A percentile compares a stretch with the other conserved stretches of the same genome.
Evolutionary conservation across 2,888 invertebrate species (phyloP).

Genomic region (Callosobruchus maculatus): DNA sequence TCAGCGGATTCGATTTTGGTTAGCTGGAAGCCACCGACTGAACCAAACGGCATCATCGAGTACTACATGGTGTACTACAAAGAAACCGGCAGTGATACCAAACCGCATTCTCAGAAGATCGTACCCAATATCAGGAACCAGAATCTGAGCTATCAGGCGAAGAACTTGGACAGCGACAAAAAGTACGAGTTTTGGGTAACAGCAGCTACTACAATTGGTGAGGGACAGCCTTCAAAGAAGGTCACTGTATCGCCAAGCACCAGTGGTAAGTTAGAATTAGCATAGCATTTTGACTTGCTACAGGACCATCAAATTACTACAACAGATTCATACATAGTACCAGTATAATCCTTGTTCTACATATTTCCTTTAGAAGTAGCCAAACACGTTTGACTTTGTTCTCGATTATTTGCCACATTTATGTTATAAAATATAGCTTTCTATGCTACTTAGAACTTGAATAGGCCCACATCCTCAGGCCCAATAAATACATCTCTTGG

Average conservation of each 20-base stretch:
- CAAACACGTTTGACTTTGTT: too few relatives aligned
- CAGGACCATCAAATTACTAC: too few relatives aligned
- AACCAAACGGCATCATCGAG: constrained; percentile 88
- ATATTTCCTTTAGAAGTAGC: too few relatives aligned
- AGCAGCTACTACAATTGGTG: constrained; percentile 90
- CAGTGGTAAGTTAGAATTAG: constrained; percentile 66
- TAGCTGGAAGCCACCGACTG: constrained; percentile 90
- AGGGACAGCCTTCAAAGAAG: constrained; percentile 86
- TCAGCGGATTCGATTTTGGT: constrained; percentile 87
- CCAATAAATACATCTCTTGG: too few relatives aligned
- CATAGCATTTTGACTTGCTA: too few relatives aligned
- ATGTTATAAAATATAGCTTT: too few relatives aligned
- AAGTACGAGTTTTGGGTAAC: constrained; percentile 94
- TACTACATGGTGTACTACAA: constrained; percentile 87
- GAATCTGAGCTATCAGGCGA: constrained; percentile 78
- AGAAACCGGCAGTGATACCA: constrained; percentile 52
- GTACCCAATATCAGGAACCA: constrained; percentile 66
- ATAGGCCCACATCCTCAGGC: too few relatives aligned
- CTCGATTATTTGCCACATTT: too few relatives aligned
- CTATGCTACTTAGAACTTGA: too few relatives aligned
- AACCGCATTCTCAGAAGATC: constrained; percentile 72
- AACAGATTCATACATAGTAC: too few relatives aligned
- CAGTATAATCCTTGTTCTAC: too few relatives aligned
- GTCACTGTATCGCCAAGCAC: constrained; percentile 80
- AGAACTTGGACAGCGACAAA: constrained; percentile 73